phyloP scores from a whole-genome alignment of 1,140 invertebrate species.

The Harpegnathos saltator region DNA sequence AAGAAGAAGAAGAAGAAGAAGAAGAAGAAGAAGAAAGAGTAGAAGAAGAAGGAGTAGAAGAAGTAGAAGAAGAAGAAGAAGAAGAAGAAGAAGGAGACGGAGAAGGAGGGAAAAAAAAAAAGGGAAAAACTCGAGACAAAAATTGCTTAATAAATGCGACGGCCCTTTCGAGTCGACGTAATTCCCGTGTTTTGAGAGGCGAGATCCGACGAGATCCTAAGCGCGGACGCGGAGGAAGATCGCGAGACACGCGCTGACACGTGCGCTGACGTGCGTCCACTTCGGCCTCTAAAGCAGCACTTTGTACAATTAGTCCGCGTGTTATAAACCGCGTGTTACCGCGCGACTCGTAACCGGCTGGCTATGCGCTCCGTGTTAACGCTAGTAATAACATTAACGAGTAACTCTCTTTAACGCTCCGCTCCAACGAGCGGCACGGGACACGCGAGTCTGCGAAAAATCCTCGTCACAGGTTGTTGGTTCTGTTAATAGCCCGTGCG shows the following conservation, averaged over 20 bases:
- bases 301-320: conserved; percentile 41
- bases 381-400: conserved; percentile 60
- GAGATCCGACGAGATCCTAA: conserved; percentile 1
- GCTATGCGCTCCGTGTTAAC: conserved; percentile 47
- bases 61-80: no score
- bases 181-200: background rate
- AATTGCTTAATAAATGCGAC: background rate
- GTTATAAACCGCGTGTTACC: conserved; percentile 45
- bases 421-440: conserved; percentile 22
- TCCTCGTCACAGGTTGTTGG: conserved; percentile 46
- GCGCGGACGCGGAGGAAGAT: background rate
- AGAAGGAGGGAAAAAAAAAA: background rate
- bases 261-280: conserved; percentile 4
- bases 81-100: no score
- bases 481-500: conserved; percentile 36
- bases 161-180: background rate
- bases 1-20: no score
- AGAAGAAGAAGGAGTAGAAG: background rate
- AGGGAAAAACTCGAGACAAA: background rate
- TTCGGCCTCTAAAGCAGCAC: conserved; percentile 43
- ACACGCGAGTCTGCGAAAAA: conserved; percentile 55
- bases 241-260: background rate
- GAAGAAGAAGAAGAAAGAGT: background rate
- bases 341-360: conserved; percentile 16
- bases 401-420: conserved; percentile 39